Evolutionary conservation across 2,113 vertebrate genomes (phyloP), one percentile per base, ranked within the genome.

Genomic region (Saguinus midas): DNA sequence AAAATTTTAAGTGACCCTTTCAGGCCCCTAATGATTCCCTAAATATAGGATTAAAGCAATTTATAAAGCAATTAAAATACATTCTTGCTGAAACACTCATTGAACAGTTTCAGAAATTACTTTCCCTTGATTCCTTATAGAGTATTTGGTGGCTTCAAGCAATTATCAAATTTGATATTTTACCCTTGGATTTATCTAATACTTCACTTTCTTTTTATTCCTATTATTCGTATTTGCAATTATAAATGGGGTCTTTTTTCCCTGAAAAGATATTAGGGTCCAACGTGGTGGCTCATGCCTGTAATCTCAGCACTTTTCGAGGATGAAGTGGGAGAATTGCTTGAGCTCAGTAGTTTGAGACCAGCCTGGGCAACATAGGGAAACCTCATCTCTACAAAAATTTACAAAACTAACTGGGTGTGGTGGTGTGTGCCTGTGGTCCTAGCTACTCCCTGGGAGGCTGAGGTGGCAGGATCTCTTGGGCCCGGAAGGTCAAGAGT

Each of bases 41-140:
- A 97, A 98, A 96, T 97, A 91, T 78, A 83, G 94, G 80, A 96
- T 96, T 94, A 96, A 91, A 96, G 96, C 97, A 94, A 96, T 97
- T 97, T 94, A 90, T 94, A 97, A 97, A 97, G 96, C 96, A 97
- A 96, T 95, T 97, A 97, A 97, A 96, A 95, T 94, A 95, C 81
- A 94, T 95, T 97, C 87, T 96, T 97, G 83, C 72, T 95, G 92
- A 86, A 98, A 80, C 64, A n/a, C 37, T 87, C 13, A 0, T n/a
- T 80, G 90, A 95, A 83, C 57, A 82, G 72, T 81, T 91, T 95
- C 83, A 87, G 57, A 95, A 80, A 90, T 83, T 43, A 76, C 66
- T 96, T 87, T 73, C 78, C 76, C 70, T 83, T 12, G 35, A 89
- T 80, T 93, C 84, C 37, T 93, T 25, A 7, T 79, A 23, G 58